Evolutionary conservation across 2,888 invertebrate species (phyloP), one percentile per base, ranked within the genome.

Genomic region (Calameuta pallipes): DNA sequence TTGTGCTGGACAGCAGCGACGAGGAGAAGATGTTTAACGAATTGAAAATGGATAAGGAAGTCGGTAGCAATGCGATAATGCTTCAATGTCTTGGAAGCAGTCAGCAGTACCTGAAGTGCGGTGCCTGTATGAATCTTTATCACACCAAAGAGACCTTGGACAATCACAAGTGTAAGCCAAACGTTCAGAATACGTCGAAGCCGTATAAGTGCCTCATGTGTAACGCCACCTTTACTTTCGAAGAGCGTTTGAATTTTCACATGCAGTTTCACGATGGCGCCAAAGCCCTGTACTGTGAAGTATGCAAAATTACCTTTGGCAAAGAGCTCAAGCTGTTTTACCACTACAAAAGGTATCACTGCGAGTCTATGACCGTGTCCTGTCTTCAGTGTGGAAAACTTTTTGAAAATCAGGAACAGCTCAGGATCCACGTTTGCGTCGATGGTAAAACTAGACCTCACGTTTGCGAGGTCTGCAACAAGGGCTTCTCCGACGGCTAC

Each of bases 121-220:
- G 87, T 0, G 88, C 88, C 11, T 88, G 89, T 41, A 88, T 88
- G 88, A 88, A 89, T 83, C 82, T 88, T 1, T 89, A 88, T 76
- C 85, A 85, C 31, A 88, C 87, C 2, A 83, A 85, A n/a, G 88
- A 87, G 70, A 87, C 83, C 11, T 75, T 89, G 6, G 84, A 87
- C 30, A 78, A 75, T 71, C 88, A 88, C 76, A 89, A 87, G 75
- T 88, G 89, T 33, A 88, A 89, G 69, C 88, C 88, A 0, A 85
- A 81, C 71, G 78, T 85, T 3, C 87, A 85, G 36, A 82, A 79
- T 36, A 89, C 88, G 11, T 84, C 87, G 0, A 85, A 83, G 36
- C 84, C 85, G 0, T 89, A 89, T 77, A 85, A 85, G 36, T 89
- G 88, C 70, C 74, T 78, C 1, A 34, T 83, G 4, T 89, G 88